A percentile compares a stretch with the other conserved stretches of the same genome.
Evolutionary conservation across 2,797 vertebrate genomes (phyloP).

Genomic region (Mormyrops attenuatus): DNA sequence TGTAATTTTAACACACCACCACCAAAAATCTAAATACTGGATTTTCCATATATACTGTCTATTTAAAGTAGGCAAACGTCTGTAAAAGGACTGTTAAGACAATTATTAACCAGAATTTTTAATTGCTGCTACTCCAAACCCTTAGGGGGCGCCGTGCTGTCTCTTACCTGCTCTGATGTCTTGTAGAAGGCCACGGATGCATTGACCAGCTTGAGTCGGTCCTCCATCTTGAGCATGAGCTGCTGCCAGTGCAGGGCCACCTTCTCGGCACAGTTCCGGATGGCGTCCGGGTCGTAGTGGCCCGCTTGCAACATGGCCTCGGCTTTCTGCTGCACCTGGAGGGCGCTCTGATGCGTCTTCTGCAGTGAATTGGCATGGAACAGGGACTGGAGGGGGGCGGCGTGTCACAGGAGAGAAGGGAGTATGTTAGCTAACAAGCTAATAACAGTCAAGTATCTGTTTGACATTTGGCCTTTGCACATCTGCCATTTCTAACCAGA

Average conservation of each 20-base stretch:
- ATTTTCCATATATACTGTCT: not conserved
- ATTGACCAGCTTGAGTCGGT: constrained; percentile 93
- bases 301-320: constrained; percentile 88
- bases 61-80: not conserved
- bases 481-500: not conserved
- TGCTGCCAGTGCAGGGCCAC: constrained; percentile 97
- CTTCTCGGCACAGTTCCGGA: constrained; percentile 87
- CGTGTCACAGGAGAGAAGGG: constrained; percentile 49
- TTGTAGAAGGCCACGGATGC: constrained; percentile 98
- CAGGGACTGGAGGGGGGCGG: constrained; percentile 73
- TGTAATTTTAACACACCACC: not conserved
- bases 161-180: constrained; percentile 89
- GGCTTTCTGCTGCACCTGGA: constrained; percentile 95
- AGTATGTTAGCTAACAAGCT: not conserved
- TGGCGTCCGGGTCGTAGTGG: constrained; percentile 88
- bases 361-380: constrained; percentile 96
- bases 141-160: not conserved
- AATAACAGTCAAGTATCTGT: not conserved
- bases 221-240: constrained; percentile 98
- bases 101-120: not conserved
- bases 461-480: not conserved
- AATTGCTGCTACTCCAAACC: not conserved
- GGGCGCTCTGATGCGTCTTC: constrained; percentile 97
- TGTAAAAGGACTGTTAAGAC: not conserved
- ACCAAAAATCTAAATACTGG: not conserved